Evolutionary conservation across 2,797 vertebrate genomes (phyloP).

Genomic region (Macroramphosus scolopax): DNA sequence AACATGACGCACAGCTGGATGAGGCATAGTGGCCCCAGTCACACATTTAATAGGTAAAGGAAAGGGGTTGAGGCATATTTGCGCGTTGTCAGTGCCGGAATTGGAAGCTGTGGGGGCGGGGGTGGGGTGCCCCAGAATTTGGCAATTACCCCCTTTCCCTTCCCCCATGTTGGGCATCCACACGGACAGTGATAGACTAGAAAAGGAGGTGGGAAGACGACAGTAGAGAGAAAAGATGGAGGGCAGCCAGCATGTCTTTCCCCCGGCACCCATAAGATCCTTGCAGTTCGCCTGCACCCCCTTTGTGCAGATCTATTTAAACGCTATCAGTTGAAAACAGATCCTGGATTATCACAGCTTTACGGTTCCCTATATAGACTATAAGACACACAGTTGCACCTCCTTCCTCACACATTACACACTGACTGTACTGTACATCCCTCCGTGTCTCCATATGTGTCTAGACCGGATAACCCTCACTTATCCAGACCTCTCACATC

Average conservation of each 20-base stretch:
- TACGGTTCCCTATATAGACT: slow-evolving; percentile 17
- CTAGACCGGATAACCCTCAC: slow-evolving; percentile 42
- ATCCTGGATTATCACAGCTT: slow-evolving; percentile 52
- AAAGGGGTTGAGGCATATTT: slow-evolving; percentile 13
- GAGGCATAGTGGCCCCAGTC: too few species aligned
- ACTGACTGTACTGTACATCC: slow-evolving; percentile 17
- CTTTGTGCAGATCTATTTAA: slow-evolving; percentile 39
- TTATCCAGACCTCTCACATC: slow-evolving; percentile 25
- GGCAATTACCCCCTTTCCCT: slow-evolving; percentile 31
- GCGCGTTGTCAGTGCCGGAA: slow-evolving; percentile 20
- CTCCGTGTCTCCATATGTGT: slow-evolving; percentile 23
- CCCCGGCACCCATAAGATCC: slow-evolving; percentile 47
- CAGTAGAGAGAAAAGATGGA: slow-evolving; percentile 33
- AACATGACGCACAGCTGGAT: slow-evolving; percentile 10
- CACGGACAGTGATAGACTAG: slow-evolving; percentile 44
- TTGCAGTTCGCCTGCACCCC: slow-evolving; percentile 28
- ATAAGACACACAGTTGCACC: slow-evolving; percentile 9
- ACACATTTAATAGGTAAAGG: slow-evolving; percentile 22
- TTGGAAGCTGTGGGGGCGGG: slow-evolving; percentile 24
- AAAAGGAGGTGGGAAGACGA: slow-evolving; percentile 16
- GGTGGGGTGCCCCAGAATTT: slow-evolving; percentile 53
- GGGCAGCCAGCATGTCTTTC: slow-evolving; percentile 42
- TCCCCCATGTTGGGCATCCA: slow-evolving; percentile 25
- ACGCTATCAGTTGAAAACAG: slow-evolving; percentile 63
- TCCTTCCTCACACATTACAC: slow-evolving; percentile 2